phyloP scores from a whole-genome alignment of 2,888 invertebrate genomes.

The Ommatoiulus sabulosus region DNA sequence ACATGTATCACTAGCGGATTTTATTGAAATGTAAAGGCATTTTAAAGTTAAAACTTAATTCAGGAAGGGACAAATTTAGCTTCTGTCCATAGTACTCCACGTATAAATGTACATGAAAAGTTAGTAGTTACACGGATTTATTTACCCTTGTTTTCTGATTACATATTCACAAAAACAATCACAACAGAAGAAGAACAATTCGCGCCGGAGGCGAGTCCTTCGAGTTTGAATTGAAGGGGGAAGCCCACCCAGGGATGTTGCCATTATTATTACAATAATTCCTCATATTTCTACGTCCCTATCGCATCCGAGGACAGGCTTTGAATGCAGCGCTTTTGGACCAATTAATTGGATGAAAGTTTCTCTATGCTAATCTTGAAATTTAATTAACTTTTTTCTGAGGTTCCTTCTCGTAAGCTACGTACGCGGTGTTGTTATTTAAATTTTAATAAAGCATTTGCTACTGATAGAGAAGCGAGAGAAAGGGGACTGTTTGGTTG shows the following conservation, averaged over 20 bases:
- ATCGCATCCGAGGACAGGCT: slow-evolving; percentile 5
- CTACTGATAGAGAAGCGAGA: background rate
- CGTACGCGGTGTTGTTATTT: slow-evolving; percentile 5
- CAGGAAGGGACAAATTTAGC: too few relatives aligned
- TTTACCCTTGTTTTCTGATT: too few relatives aligned
- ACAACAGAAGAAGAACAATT: too few relatives aligned
- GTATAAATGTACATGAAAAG: too few relatives aligned
- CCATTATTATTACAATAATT: slow-evolving; percentile 30
- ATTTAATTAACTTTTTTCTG: slow-evolving; percentile 52
- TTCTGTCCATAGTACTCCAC: too few relatives aligned
- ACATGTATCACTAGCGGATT: too few relatives aligned
- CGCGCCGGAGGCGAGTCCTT: background rate
- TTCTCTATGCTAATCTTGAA: slow-evolving; percentile 44
- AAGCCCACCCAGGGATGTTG: background rate
- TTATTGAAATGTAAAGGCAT: too few relatives aligned
- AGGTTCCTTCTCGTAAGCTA: background rate
- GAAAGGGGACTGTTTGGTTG: background rate
- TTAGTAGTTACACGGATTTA: too few relatives aligned
- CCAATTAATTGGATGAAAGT: slow-evolving; percentile 52
- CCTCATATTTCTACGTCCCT: background rate
- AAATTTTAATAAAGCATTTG: slow-evolving; percentile 43
- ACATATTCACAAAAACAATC: too few relatives aligned
- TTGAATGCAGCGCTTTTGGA: slow-evolving; percentile 5
- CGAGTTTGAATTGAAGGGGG: background rate
- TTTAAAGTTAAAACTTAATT: too few relatives aligned